Conservation (phyloP, 2,797 vertebrate genomes). For the Squalus acanthias region DNA sequence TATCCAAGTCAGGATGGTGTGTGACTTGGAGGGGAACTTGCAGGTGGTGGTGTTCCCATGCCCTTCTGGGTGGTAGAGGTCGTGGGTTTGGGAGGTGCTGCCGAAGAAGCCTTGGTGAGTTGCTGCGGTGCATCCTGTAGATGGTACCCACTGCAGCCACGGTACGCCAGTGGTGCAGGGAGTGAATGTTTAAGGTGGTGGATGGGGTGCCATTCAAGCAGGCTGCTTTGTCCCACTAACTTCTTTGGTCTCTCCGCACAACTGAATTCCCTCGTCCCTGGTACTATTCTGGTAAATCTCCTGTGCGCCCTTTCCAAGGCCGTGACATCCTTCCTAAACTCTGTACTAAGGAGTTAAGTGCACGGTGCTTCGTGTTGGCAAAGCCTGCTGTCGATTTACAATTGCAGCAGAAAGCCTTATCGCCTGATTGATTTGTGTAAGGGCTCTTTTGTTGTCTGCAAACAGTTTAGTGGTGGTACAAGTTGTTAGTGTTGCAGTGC, state of each 20-base stretch:
- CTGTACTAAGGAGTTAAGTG: not conserved
- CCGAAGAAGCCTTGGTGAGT: not conserved
- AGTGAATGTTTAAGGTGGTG: not conserved
- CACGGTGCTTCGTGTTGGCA: not conserved
- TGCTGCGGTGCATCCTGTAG: not conserved
- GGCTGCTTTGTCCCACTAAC: not conserved
- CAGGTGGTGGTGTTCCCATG: not conserved
- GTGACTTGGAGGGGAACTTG: not conserved
- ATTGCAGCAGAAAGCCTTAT: not conserved
- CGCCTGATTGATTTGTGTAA: not conserved
- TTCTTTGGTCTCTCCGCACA: not conserved
- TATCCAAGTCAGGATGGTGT: not conserved
- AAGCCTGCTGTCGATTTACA: not conserved
- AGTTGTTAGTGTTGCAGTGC: not conserved
- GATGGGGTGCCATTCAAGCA: not conserved
- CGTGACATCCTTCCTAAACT: not conserved
- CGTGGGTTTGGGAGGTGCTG: not conserved
- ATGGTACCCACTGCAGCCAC: not conserved
- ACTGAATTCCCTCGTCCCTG: not conserved
- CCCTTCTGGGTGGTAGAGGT: not conserved
- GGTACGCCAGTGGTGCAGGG: not conserved
- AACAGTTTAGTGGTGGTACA: not conserved
- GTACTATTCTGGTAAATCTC: not conserved
- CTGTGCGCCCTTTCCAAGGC: not conserved
- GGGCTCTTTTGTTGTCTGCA: not conserved